A percentile compares a stretch with the other conserved stretches of the same genome.
These are phyloP conservation scores for Rhyacophila evoluta DNA, from an alignment of 2,888 invertebrate species.

Conservation along the genomic window DNA sequence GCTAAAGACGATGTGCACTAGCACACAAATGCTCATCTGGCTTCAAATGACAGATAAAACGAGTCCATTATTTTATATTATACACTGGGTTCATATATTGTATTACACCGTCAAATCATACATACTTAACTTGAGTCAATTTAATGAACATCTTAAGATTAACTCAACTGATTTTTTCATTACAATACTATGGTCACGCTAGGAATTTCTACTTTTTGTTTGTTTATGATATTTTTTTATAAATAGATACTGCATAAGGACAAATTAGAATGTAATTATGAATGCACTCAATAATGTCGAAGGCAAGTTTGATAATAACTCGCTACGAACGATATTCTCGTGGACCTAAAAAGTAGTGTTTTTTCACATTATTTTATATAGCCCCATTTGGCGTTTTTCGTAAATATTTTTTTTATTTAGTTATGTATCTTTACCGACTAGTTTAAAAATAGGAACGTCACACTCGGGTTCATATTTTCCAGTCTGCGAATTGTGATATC, in stretches of 20 bases:
- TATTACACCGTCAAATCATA: slow-evolving; percentile 40
- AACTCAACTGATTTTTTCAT: slow-evolving; percentile 44
- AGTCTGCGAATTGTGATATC: slow-evolving; percentile 29
- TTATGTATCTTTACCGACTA: slow-evolving; percentile 59
- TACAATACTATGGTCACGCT: slow-evolving; percentile 50
- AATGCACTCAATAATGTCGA: slow-evolving; percentile 29
- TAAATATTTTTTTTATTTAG: slow-evolving; percentile 40
- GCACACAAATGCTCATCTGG: slow-evolving; percentile 46
- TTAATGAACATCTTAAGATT: slow-evolving; percentile 47
- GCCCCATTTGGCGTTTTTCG: slow-evolving; percentile 44
- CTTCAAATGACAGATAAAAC: slow-evolving; percentile 31
- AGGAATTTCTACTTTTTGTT: slow-evolving; percentile 46
- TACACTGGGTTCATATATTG: slow-evolving; percentile 46
- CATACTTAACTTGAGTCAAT: slow-evolving; percentile 44
- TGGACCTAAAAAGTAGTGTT: background rate
- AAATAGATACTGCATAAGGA: slow-evolving; percentile 41
- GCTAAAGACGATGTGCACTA: slow-evolving; percentile 33
- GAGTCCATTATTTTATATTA: slow-evolving; percentile 39
- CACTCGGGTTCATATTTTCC: slow-evolving; percentile 42
- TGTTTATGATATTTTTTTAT: slow-evolving; percentile 34
- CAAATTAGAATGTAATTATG: slow-evolving; percentile 38
- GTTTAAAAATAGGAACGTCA: slow-evolving; percentile 69
- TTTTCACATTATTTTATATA: slow-evolving; percentile 41
- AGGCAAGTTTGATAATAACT: slow-evolving; percentile 26
- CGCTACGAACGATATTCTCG: background rate